Conservation (phyloP, 2,888 invertebrate species). For the Notocelia uddmanniana region DNA sequence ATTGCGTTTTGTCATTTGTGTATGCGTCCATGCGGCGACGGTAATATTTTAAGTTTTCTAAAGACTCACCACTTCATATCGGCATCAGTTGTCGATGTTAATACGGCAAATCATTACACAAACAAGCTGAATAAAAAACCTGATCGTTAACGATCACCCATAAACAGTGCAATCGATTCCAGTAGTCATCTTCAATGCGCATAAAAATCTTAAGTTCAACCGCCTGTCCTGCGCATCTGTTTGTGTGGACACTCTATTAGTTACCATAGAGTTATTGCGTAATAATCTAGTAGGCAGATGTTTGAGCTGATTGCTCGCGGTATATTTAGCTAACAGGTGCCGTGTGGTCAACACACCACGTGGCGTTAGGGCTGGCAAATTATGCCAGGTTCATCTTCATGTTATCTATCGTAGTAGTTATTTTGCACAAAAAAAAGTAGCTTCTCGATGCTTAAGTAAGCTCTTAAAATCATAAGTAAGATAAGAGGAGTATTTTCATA, state of each 20-base stretch:
- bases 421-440: not conserved
- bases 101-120: slow-evolving; percentile 16
- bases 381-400: not conserved
- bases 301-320: slow-evolving; percentile 75
- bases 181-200: slow-evolving; percentile 47
- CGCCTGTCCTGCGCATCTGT: slow-evolving; percentile 73
- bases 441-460: not conserved
- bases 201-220: slow-evolving; percentile 73
- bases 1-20: not conserved
- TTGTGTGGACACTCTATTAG: slow-evolving; percentile 68
- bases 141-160: slow-evolving; percentile 24
- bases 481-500: not conserved
- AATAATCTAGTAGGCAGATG: slow-evolving; percentile 81
- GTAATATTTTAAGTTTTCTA: too few species aligned
- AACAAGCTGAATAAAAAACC: slow-evolving; percentile 31
- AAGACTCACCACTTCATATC: not conserved
- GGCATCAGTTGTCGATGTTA: slow-evolving; percentile 19
- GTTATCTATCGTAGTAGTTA: not conserved
- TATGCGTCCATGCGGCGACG: too few species aligned
- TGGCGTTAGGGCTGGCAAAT: slow-evolving; percentile 69
- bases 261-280: slow-evolving; percentile 78
- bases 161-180: slow-evolving; percentile 37
- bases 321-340: slow-evolving; percentile 83
- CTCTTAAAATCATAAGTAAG: not conserved
- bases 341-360: slow-evolving; percentile 61